These are phyloP conservation scores for Sphaeridia pumilis DNA, from an alignment of 2,888 invertebrate species.

Conservation along the genomic window DNA sequence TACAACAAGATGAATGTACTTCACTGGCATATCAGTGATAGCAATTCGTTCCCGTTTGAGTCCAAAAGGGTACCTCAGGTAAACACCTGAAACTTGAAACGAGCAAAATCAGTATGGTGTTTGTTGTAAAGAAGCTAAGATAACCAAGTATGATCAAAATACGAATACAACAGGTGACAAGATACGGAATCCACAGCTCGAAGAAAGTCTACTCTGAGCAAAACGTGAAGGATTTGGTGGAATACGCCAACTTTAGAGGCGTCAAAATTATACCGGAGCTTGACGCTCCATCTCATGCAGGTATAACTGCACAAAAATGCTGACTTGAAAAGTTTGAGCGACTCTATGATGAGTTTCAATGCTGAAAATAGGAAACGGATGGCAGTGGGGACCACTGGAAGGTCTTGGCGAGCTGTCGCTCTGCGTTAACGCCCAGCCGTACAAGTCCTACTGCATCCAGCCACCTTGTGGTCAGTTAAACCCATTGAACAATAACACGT, in stretches of 20 bases:
- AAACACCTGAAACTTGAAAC: background rate
- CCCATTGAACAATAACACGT: slow-evolving; percentile 36
- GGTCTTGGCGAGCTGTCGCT: slow-evolving; percentile 63
- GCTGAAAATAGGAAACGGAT: slow-evolving; percentile 33
- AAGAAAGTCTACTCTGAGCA: slow-evolving; percentile 54
- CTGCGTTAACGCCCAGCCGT: slow-evolving; percentile 64
- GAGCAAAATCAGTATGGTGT: background rate
- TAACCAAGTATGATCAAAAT: background rate
- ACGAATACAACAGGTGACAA: slow-evolving; percentile 50
- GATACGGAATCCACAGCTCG: slow-evolving; percentile 47
- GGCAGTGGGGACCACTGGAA: slow-evolving; percentile 39
- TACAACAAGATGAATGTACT: slow-evolving; percentile 57
- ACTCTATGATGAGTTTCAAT: background rate
- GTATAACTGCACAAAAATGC: slow-evolving; percentile 12
- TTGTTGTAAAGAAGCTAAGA: background rate
- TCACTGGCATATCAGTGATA: slow-evolving; percentile 44
- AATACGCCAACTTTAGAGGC: slow-evolving; percentile 43
- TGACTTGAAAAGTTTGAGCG: background rate
- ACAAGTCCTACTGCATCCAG: slow-evolving; percentile 61
- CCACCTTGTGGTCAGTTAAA: slow-evolving; percentile 54
- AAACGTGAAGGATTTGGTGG: slow-evolving; percentile 47
- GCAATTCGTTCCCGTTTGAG: slow-evolving; percentile 46
- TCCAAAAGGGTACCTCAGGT: slow-evolving; percentile 40
- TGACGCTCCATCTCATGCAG: slow-evolving; percentile 37
- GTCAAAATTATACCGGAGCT: slow-evolving; percentile 39